Base-by-base conservation (phyloP, 2,888 invertebrate genomes). In the Andrena hattorfiana region DNA sequence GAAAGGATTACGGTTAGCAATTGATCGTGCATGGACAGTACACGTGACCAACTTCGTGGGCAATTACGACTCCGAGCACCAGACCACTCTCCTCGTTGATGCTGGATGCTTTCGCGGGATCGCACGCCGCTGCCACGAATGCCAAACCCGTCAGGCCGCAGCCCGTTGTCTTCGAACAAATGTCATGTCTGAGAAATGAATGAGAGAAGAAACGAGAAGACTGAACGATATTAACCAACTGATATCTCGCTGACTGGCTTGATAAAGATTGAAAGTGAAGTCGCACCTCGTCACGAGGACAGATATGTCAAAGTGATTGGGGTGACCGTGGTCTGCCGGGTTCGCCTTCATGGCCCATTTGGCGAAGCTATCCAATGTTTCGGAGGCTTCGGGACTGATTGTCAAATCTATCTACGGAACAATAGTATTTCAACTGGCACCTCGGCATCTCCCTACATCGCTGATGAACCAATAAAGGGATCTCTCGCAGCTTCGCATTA, bases 31-130 rank as follows among this genome's bases (percentile, higher is more conserved):
- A 59, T 86, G 73, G 70, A 81, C 74, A 97, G 96, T 95, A 98
- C 98, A 98, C 98, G 95, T 98, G 98, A 79, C 98, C 98, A 92
- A 98, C 94, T 94, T 98, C 98, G 93, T 98, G 98, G 6, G 98
- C 97, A 91, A 98, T 97, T 85, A 98, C 98, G 94, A 98, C 97
- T 32, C 98, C 98, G 76, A 98, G 95, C 93, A 97, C 96, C 87
- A 98, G 97, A 85, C 98, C 98, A 93, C 97, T 97, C 95, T 98
- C 98, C 94, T 98, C 98, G 93, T 98, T 98, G 91, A 98, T 97
- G 91, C 97, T 98, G 93, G 98, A 98, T 92, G 98, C 97, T 87
- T 97, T 96, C 90, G 97, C 96, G 5, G 97, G 96, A 92, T 97
- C 97, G 94, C 98, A 98, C 96, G 98, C 97, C 69, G 98, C 97